Evolutionary conservation across 2,888 invertebrate genomes (phyloP), one percentile per base, ranked within the genome.

Genomic region (Nomada hirtipes): DNA sequence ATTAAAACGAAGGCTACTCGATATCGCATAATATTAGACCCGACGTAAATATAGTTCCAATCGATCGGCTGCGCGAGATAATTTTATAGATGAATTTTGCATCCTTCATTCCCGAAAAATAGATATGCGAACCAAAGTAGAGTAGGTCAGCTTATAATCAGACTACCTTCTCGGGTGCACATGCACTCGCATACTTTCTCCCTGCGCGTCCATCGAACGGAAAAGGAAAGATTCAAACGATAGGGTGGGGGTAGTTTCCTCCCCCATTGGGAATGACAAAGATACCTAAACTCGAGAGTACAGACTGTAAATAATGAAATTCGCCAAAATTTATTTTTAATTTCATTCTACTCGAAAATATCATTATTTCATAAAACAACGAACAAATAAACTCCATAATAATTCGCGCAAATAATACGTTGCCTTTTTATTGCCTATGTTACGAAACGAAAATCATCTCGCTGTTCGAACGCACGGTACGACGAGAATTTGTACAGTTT

Each of bases 141-240:
- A 85, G 82, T 88, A 86, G 88, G 88, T 88, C 88, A 88, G 77
- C 82, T 79, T 80, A 79, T 88, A 83, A 86, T 83, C 86, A 75
- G 85, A 83, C 79, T 75, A 79, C 71, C 70, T 63, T 70, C 73
- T 59, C 61, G n/a, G 52, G 79, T 75, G 75, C 79, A 79, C 64
- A 55, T 64, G 79, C 72, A 81, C 80, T 68, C 67, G 72, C 61
- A 57, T 70, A 69, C 74, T 73, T 72, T 82, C 76, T 61, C 72
- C 64, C 55, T 55, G 57, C 50, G 42, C 50, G 50, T 44, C 52
- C 55, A 42, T 75, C 50, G 67, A 69, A 64, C 64, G 75, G 36
- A 69, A 60, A 55, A 65, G 52, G 67, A 36, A 72, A 26, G 60
- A n/a, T 53, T 15, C 11, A 29, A 26, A 60, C 23, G n/a, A 55